Conservation (phyloP, 2,888 invertebrate genomes). For the Clitarchus hookeri region DNA sequence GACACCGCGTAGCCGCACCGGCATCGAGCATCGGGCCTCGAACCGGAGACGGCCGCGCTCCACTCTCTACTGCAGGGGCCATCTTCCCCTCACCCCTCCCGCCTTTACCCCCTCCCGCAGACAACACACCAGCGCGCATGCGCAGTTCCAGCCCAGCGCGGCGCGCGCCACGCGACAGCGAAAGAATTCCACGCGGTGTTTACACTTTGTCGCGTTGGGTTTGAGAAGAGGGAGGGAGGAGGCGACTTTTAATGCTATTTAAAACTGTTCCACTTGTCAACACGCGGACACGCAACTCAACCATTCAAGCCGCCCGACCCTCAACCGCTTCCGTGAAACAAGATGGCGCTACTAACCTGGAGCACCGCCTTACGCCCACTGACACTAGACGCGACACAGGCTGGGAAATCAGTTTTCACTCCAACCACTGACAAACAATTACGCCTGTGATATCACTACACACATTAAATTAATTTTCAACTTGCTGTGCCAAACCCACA, state of each 20-base stretch:
- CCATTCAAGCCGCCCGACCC: conserved; percentile 20
- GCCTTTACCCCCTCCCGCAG: conserved; percentile 59
- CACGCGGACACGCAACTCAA: conserved; percentile 24
- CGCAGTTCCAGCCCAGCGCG: conserved; percentile 55
- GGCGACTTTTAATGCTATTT: conserved; percentile 33
- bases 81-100: conserved; percentile 52
- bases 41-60: conserved; percentile 54
- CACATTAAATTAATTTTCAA: too few species aligned
- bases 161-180: conserved; percentile 24
- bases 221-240: background rate
- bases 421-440: too few species aligned
- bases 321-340: background rate
- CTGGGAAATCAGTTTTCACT: too few species aligned
- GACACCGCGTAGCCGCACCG: conserved; percentile 44
- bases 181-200: conserved; percentile 37
- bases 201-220: conserved; percentile 35
- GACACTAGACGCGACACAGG: too few species aligned
- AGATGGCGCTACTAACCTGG: background rate
- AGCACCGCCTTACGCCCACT: too few species aligned
- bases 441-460: too few species aligned
- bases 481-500: too few species aligned
- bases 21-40: conserved; percentile 46
- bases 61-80: conserved; percentile 55
- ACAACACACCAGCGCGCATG: conserved; percentile 58
- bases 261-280: conserved; percentile 36